Conservation (phyloP, 2,888 invertebrate species). For the Aleiodes alternator region DNA sequence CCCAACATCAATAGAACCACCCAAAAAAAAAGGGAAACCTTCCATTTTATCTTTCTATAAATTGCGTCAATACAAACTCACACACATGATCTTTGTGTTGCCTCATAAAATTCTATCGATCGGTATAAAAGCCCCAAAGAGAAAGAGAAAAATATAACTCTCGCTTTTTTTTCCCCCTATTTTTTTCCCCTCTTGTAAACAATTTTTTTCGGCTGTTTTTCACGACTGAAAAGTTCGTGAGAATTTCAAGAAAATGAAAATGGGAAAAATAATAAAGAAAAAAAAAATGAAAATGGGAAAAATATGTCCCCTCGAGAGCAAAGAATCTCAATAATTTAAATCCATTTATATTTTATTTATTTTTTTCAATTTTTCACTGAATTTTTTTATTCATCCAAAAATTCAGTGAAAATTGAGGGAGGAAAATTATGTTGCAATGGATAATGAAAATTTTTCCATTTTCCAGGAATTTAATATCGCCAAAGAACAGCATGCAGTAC, state of each 20-base stretch:
- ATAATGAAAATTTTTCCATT: slow-evolving; percentile 31
- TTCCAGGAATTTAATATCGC: slow-evolving; percentile 82
- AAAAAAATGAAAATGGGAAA: neutral
- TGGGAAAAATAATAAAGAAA: too few species aligned
- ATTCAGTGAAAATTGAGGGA: neutral
- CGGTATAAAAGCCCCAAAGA: neutral
- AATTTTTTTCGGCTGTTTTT: neutral
- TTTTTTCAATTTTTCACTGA: too few species aligned
- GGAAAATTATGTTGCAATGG: neutral
- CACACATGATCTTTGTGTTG: neutral
- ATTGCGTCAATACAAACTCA: too few species aligned
- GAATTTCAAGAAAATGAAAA: neutral
- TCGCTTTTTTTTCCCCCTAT: neutral
- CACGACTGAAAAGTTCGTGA: neutral
- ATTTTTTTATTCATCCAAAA: too few species aligned
- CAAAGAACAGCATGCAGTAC: slow-evolving; percentile 81
- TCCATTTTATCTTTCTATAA: slow-evolving; percentile 44
- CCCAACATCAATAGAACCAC: too few species aligned
- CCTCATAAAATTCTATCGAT: slow-evolving; percentile 24
- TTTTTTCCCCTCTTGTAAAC: neutral
- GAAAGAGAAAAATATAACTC: slow-evolving; percentile 7
- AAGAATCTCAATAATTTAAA: too few species aligned
- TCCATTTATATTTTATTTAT: too few species aligned
- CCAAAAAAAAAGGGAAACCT: slow-evolving; percentile 32
- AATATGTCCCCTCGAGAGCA: too few species aligned